phyloP scores from a whole-genome alignment of 2,113 vertebrate species.

The Enhydra lutris region DNA sequence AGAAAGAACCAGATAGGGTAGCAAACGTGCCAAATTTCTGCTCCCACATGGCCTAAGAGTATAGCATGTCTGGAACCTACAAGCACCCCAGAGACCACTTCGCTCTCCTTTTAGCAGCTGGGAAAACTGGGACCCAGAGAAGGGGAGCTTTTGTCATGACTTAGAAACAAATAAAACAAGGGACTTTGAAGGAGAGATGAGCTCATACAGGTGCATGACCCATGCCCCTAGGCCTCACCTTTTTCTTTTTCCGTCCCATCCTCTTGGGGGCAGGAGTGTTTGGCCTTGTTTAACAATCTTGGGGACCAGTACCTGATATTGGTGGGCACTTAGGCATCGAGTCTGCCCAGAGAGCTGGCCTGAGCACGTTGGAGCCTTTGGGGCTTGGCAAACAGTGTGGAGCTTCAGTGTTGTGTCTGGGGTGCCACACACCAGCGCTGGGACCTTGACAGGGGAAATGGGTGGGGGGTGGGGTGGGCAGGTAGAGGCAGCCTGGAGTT shows the following conservation, averaged over 20 bases:
- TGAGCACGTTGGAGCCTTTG: not conserved
- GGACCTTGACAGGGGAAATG: not conserved
- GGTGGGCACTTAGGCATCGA: not conserved
- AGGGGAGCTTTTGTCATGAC: not conserved
- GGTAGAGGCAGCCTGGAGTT: not conserved
- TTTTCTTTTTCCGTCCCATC: slow-evolving; percentile 42
- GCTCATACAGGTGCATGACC: rapidly evolving
- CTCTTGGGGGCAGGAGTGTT: not conserved
- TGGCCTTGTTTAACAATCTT: not conserved
- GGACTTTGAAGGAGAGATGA: not conserved
- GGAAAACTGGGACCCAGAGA: not conserved
- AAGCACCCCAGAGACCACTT: not conserved
- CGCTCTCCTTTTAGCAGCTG: not conserved
- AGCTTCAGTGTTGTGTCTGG: not conserved
- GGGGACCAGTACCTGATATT: not conserved
- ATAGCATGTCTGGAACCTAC: not conserved
- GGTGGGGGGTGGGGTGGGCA: rapidly evolving
- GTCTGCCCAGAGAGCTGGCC: not conserved
- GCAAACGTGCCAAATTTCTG: not conserved
- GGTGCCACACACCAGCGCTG: not conserved
- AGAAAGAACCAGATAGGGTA: not conserved
- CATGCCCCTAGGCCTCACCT: slow-evolving; percentile 24
- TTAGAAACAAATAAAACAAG: not conserved
- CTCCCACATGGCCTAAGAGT: rapidly evolving
- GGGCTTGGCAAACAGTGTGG: not conserved